phyloP scores from a whole-genome alignment of 2,797 vertebrate species.

The Aselliscus stoliczkanus region DNA sequence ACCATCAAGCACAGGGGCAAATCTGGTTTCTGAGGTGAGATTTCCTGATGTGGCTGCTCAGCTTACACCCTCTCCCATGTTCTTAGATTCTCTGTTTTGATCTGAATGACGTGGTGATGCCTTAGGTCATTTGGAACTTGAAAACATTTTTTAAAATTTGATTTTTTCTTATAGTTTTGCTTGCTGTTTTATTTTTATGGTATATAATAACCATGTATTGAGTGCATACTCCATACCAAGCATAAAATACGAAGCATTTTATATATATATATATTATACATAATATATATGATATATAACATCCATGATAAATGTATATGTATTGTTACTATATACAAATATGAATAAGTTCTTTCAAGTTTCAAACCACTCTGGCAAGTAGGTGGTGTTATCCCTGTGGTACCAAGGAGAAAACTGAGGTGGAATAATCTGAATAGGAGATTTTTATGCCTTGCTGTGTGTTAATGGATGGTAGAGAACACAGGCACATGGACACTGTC shows the following conservation, averaged over 20 bases:
- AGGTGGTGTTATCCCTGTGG: neutral
- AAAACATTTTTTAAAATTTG: neutral
- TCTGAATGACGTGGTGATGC: neutral
- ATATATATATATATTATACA: neutral
- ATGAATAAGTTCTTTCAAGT: neutral
- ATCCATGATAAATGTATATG: neutral
- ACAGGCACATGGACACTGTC: neutral
- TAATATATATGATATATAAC: neutral
- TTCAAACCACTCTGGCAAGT: neutral
- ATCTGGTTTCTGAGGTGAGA: neutral
- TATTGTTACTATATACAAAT: neutral
- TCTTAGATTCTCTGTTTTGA: neutral
- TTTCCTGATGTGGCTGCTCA: neutral
- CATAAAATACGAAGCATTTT: neutral
- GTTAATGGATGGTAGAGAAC: neutral
- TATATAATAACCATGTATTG: neutral
- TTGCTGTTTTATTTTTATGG: constrained; percentile 13
- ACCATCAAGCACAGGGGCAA: neutral
- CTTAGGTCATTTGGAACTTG: neutral
- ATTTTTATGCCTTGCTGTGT: neutral
- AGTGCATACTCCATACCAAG: neutral
- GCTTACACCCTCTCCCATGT: neutral
- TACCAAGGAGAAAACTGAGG: neutral
- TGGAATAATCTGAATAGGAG: neutral
- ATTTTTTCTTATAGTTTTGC: neutral